Conservation (phyloP, 2,888 invertebrate genomes). For the Stenoptilia bipunctidactyla region DNA sequence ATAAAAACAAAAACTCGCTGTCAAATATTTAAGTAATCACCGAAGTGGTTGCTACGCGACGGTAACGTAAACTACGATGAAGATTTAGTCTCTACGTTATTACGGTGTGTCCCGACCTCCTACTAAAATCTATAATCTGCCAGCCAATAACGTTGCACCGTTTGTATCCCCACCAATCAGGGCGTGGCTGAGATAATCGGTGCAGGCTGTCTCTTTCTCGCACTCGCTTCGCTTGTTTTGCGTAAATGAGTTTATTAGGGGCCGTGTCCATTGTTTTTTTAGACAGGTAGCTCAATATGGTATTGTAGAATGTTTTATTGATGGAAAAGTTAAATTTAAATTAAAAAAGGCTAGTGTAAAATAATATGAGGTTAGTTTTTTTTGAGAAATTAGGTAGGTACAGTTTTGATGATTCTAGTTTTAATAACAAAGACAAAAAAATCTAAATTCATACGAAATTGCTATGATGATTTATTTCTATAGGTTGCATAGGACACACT, state of each 20-base stretch:
- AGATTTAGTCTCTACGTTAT: not conserved
- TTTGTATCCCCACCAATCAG: slow-evolving; percentile 48
- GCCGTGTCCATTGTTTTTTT: slow-evolving; percentile 23
- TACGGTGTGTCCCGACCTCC: slow-evolving; percentile 17
- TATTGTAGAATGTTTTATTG: no score
- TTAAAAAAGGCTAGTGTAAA: no score
- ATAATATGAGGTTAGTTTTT: no score
- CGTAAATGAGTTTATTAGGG: slow-evolving; percentile 26
- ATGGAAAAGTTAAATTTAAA: no score
- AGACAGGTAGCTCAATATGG: no score
- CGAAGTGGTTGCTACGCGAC: slow-evolving; percentile 3
- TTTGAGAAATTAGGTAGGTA: no score
- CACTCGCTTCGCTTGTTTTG: slow-evolving; percentile 42
- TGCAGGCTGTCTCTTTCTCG: slow-evolving; percentile 43
- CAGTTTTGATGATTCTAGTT: no score
- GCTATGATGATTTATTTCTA: no score
- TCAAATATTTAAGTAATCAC: slow-evolving; percentile 1
- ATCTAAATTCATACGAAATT: no score
- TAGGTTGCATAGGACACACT: no score
- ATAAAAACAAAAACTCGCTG: slow-evolving; percentile 11
- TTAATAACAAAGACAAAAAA: no score
- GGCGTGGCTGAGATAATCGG: slow-evolving; percentile 45
- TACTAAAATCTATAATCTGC: slow-evolving; percentile 60
- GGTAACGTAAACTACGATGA: slow-evolving; percentile 37
- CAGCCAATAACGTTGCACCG: slow-evolving; percentile 48